Base-by-base conservation (phyloP, 1,140 invertebrate genomes). In the Tetramorium simillimum region DNA sequence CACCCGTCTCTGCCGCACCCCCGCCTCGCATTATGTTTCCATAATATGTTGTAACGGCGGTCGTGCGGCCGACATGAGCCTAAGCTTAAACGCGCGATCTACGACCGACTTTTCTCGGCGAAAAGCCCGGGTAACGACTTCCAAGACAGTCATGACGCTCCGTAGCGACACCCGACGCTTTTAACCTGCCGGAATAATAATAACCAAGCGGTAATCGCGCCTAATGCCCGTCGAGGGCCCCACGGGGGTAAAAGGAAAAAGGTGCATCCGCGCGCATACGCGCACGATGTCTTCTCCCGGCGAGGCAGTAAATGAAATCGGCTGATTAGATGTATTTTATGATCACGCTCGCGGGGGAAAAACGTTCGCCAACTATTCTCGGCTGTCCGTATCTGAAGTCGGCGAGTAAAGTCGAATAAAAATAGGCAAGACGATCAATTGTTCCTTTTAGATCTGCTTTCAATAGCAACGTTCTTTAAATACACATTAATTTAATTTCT, bases 41-140 rank as follows among this genome's bases (percentile, higher is more conserved):
- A 86, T 88, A 88, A 88, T 88, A 78, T 85, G 69, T 75, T 84
- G 69, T 84, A 84, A 84, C 80, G 69, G 28, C 82, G 58, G 24
- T 33, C 53, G 70, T 21, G 18, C 60, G 60, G 43, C 72, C 72
- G 72, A 67, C 73, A 62, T 37, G 58, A 63, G 73, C 56, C 16
- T 40, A 73, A 33, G 46, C 37, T 85, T 65, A 85, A 49, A 78
- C 49, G 53, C 40, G 43, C 80, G 80, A 84, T 84, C 80, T 84
- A 84, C 82, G 82, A 46, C 37, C 82, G 82, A 85, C 82, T 85
- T 85, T 85, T 78, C 82, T 53, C 82, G 46, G 60, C 82, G 73
- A 43, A 85, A 78, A 85, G 82, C 82, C 53, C 73, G 82, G 60
- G 53, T 85, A 85, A 85, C 82, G 82, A 78, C 82, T 85, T 85